Evolutionary conservation across 2,888 invertebrate species (phyloP), one percentile per base, ranked within the genome.

Genomic region (Hypena proboscidalis): DNA sequence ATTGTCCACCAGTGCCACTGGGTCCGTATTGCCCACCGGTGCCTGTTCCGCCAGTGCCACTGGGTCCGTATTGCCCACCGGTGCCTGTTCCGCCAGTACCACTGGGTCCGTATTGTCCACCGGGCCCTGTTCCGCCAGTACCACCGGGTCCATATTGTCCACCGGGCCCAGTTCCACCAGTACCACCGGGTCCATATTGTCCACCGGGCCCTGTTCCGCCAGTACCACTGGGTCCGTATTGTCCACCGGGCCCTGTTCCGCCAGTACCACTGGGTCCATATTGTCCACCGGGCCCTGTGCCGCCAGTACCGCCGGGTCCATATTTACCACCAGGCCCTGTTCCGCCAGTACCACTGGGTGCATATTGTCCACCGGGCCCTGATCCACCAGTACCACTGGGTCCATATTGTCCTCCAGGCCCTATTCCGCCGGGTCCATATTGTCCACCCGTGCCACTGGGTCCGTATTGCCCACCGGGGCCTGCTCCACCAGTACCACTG

Each of bases 301-400:
- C n/a, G n/a, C n/a, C n/a, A n/a, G n/a, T n/a, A 4, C 37, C 37
- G 1, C 27, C 47, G 5, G 51, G 40, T 5, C 53, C 41, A 30
- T 48, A 51, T 25, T 46, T 57, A 0, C 59, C 61, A 7, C 46
- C 38, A 0, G 26, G 6, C 0, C 22, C 38, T 13, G 8, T 36
- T 23, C 29, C 17, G 9, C 17, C 17, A 1, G 22, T 33, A 2
- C 26, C 31, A 6, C 36, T 22, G 9, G 40, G 22, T 13, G 33
- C 45, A 13, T 44, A 42, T 32, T 32, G 43, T 1, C 53, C 56
- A 2, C 23, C 30, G n/a, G 14, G 9, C 8, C 43, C 53, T 30
- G 32, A 45, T 5, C 49, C 49, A 5, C 20, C 40, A 9, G 20
- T 15, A 7, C 44, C 45, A 8, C 45, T 50, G 0, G 34, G 38